phyloP scores from a whole-genome alignment of 1,140 invertebrate genomes.

The Bombus waltoni region DNA sequence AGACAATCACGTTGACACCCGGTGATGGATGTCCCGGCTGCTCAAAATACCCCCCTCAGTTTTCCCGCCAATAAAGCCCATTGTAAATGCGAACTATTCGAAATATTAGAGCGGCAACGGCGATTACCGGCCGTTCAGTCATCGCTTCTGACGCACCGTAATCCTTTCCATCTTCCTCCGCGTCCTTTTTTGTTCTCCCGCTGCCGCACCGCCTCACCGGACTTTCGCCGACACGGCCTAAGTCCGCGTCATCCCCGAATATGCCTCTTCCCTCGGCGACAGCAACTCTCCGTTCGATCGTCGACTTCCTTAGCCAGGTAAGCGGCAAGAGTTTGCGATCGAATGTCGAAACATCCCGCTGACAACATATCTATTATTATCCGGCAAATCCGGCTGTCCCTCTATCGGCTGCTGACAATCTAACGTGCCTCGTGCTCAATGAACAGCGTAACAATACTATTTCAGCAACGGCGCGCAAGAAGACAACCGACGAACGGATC shows the following conservation, averaged over 20 bases:
- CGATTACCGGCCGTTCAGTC: constrained; percentile 82
- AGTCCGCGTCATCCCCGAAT: neutral
- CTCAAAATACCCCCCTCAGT: constrained; percentile 77
- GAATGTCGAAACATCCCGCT: constrained; percentile 58
- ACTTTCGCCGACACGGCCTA: neutral
- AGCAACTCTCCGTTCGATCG: neutral
- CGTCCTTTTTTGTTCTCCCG: constrained; percentile 30
- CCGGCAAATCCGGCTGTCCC: constrained; percentile 42
- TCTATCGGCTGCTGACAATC: constrained; percentile 52
- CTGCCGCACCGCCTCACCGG: neutral
- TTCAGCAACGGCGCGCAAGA: constrained; percentile 55
- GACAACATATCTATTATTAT: constrained; percentile 63
- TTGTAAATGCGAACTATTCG: constrained; percentile 84
- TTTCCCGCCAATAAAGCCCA: constrained; percentile 82
- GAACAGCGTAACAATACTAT: constrained; percentile 67
- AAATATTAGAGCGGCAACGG: constrained; percentile 81
- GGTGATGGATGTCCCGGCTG: constrained; percentile 81
- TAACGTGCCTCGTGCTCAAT: constrained; percentile 63
- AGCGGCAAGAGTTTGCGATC: constrained; percentile 26
- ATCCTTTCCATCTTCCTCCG: constrained; percentile 80
- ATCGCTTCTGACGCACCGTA: constrained; percentile 82
- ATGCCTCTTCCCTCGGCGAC: neutral
- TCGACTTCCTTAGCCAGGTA: constrained; percentile 2
- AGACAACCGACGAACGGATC: constrained; percentile 45
- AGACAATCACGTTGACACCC: constrained; percentile 83